Evolutionary conservation across 2,797 vertebrate species (phyloP), one percentile per base, ranked within the genome.

Genomic region (Mastacembelus armatus): DNA sequence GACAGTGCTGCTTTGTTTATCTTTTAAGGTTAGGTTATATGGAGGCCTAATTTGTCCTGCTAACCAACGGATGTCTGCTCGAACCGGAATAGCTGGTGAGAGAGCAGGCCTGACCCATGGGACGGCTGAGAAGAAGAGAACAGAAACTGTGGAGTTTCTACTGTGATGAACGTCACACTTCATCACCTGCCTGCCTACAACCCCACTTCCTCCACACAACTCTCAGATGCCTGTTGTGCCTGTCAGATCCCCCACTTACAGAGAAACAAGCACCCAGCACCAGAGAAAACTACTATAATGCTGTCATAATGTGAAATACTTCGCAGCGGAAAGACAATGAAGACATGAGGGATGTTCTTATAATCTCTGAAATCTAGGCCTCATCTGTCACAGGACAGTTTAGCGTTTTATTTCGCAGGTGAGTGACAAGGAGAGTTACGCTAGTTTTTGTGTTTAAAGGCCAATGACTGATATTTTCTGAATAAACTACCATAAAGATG

Each of bases 91-190:
- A 86, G 60, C 73, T 63, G 29, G 50, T 81, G 15, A 64, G 44
- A 64, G 43, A 77, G 57, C 6, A 1, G 54, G 22, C 66, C 58
- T 19, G 70, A 71, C 88, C 86, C 88, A 29, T 35, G 84, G 85
- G 89, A 85, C 73, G n/a, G 44, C 55, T 24, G 32, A 70, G 51
- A 70, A 78, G 76, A 79, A 72, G 78, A 89, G 86, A 90, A 89
- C 79, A 85, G 89, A 89, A 91, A 90, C 81, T 52, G 68, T 26
- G 61, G 77, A 77, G 85, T 86, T 89, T 92, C 85, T 83, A 32
- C 68, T n/a, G 67, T 57, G 52, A 73, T 55, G 73, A 86, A 50
- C 39, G 66, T 87, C 75, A 78, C 74, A 80, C 81, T 88, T 82
- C 78, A 83, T 66, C 78, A 78, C 60, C 78, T 81, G 40, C 81